Evolutionary conservation across 2,797 vertebrate species (phyloP).

Genomic region (Crypturellus tataupa): DNA sequence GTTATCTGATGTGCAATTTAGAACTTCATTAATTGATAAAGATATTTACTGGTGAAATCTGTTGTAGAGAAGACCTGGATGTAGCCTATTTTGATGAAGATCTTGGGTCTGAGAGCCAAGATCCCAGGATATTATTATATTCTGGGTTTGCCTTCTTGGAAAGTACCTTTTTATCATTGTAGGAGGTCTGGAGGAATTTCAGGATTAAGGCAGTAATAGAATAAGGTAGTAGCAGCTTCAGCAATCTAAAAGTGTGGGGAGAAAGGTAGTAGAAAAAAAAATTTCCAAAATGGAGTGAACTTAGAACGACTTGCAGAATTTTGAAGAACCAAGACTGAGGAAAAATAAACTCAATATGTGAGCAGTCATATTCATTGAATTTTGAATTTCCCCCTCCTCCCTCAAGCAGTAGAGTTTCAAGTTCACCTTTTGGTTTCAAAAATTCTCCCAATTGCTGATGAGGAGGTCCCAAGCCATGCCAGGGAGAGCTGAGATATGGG

Average conservation of each 20-base stretch:
- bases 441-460: neutral
- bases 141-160: neutral
- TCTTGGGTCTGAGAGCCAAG: neutral
- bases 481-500: neutral
- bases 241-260: neutral
- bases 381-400: neutral
- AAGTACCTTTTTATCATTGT: neutral
- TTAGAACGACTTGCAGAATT: neutral
- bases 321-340: neutral
- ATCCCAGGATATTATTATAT: neutral
- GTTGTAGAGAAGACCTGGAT: neutral
- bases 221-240: neutral
- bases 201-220: neutral
- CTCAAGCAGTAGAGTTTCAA: neutral
- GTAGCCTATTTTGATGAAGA: neutral
- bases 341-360: neutral
- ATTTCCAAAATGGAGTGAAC: neutral
- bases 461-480: neutral
- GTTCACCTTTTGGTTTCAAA: neutral
- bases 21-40: neutral
- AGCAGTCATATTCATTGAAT: neutral
- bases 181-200: neutral
- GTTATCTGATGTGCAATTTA: neutral
- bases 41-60: neutral
- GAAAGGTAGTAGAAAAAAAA: neutral